A percentile compares a stretch with the other conserved stretches of the same genome.
phyloP scores from a whole-genome alignment of 2,797 vertebrate species.

The Intellagama lesueurii region DNA sequence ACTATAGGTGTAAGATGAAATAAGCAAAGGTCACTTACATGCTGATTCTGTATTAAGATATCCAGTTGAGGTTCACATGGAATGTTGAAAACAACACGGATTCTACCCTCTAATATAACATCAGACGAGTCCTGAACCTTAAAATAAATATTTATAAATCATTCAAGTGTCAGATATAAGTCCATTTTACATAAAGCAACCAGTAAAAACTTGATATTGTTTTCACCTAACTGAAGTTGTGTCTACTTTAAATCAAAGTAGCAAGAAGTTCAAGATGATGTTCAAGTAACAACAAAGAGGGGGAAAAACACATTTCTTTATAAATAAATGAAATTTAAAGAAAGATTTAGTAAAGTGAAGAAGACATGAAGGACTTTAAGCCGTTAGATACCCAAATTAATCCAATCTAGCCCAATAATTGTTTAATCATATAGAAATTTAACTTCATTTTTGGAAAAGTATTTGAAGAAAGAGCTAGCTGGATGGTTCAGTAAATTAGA shows the following conservation, averaged over 20 bases:
- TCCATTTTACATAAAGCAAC: neutral
- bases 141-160: constrained; percentile 2
- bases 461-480: neutral
- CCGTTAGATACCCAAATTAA: neutral
- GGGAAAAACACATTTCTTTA: neutral
- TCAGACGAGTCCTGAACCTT: constrained; percentile 95
- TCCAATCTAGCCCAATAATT: constrained; percentile 14
- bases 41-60: constrained; percentile 94
- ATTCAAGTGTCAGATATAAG: neutral
- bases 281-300: neutral
- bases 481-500: too few relatives aligned
- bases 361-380: neutral
- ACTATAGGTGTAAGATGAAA: neutral
- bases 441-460: constrained; percentile 27
- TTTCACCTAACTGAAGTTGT: neutral
- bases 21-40: constrained; percentile 82
- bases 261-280: neutral
- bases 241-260: neutral
- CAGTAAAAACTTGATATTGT: neutral
- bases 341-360: neutral
- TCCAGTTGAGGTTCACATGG: constrained; percentile 94
- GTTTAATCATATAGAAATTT: neutral
- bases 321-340: neutral
- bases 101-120: constrained; percentile 93
- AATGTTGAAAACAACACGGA: constrained; percentile 93